Evolutionary conservation across 1,140 invertebrate species (phyloP), one percentile per base, ranked within the genome.

Genomic region (Scaptomyza graminum): DNA sequence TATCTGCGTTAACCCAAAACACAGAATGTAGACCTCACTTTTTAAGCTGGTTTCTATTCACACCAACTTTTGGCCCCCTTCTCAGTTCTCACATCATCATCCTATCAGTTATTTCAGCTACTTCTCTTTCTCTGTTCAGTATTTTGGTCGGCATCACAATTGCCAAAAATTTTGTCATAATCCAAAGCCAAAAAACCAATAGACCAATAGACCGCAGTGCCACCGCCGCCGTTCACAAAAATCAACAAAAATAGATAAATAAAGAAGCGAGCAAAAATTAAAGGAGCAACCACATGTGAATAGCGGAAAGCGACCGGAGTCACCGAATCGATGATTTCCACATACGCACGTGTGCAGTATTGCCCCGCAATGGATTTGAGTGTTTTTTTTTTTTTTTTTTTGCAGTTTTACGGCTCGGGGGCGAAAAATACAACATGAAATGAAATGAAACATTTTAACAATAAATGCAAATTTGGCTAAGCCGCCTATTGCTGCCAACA

Each of bases 161-260:
- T 62, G 34, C 46, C n/a, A 57, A 72, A 34, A 76, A 64, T 70
- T 74, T 76, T 78, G 78, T 73, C 78, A 85, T 85, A 85, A 85
- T 85, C 82, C 83, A 85, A 85, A 85, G 83, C 79, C 83, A 88
- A 87, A 85, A 87, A 87, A 85, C 82, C 82, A 85, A 87, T 87
- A 41, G 74, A 83, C 70, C 78, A 54, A 69, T 62, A 56, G 56
- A 62, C 70, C 65, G 69, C 28, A 7, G 4, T 31, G 28, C 28
- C 28, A 7, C 28, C 7, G 28, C 28, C 28, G 62, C 64, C 52
- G 31, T 43, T 37, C 39, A 37, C 37, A 41, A 18, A 22, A 72
- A 34, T 15, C 0, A 50, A 43, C 22, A 7, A 56, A 52, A 64
- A 44, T 37, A 25, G 65, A 34, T 28, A 16, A 54, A 8, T n/a